These are phyloP conservation scores for Empis stercorea DNA, from an alignment of 2,888 invertebrate species.

Conservation along the genomic window DNA sequence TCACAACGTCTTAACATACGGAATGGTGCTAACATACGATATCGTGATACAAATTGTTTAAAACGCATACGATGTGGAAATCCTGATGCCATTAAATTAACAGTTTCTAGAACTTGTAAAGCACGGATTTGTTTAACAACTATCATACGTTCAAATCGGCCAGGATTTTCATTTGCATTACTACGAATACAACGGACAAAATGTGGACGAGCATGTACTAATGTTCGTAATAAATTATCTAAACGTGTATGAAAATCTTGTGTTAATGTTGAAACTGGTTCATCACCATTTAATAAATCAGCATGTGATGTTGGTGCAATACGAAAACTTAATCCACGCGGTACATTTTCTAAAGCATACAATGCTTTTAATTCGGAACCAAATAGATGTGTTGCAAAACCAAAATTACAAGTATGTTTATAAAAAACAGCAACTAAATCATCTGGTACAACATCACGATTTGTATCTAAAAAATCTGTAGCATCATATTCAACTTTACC, in stretches of 20 bases:
- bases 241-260: slow-evolving; percentile 92
- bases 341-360: slow-evolving; percentile 60
- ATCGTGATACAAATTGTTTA: slow-evolving; percentile 78
- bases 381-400: slow-evolving; percentile 94
- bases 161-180: slow-evolving; percentile 68
- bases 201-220: slow-evolving; percentile 87
- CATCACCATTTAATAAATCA: slow-evolving; percentile 68
- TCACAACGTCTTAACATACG: slow-evolving; percentile 50
- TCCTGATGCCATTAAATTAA: slow-evolving; percentile 89
- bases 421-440: slow-evolving; percentile 87
- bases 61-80: slow-evolving; percentile 92
- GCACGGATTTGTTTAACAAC: slow-evolving; percentile 83
- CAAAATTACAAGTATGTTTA: slow-evolving; percentile 85
- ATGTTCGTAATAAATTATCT: slow-evolving; percentile 79
- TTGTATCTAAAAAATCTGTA: slow-evolving; percentile 78
- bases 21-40: slow-evolving; percentile 74
- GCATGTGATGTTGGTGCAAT: slow-evolving; percentile 83
- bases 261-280: slow-evolving; percentile 77
- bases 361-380: slow-evolving; percentile 80
- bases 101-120: slow-evolving; percentile 83
- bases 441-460: slow-evolving; percentile 83
- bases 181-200: slow-evolving; percentile 88
- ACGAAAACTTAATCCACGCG: slow-evolving; percentile 67
- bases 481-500: slow-evolving; percentile 80
- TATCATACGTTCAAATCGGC: slow-evolving; percentile 68